phyloP scores from a whole-genome alignment of 1,140 invertebrate genomes.

The Hylyphantes graminicola region DNA sequence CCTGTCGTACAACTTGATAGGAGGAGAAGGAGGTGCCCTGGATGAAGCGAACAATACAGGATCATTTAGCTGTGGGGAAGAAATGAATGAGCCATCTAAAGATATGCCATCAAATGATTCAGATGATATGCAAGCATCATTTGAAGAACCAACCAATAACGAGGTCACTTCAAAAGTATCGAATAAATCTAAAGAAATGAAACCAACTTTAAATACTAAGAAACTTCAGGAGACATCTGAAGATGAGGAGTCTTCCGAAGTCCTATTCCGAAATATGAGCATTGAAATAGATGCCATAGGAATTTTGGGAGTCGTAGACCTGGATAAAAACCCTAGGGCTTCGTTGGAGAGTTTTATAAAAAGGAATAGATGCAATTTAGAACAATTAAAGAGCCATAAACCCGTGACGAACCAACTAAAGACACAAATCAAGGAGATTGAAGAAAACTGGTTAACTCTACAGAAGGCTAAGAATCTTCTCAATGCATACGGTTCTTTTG shows the following conservation, averaged over 20 bases:
- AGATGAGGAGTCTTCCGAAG: not conserved
- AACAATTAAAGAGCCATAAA: not conserved
- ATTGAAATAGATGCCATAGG: conserved; percentile 24
- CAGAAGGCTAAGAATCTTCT: not conserved
- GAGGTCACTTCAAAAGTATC: too few species aligned
- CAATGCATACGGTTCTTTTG: not conserved
- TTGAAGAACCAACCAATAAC: too few species aligned
- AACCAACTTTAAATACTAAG: too few species aligned
- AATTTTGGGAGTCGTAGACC: conserved; percentile 26
- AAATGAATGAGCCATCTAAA: too few species aligned
- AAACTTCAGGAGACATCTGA: not conserved
- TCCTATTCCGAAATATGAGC: not conserved
- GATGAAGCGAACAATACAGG: too few species aligned
- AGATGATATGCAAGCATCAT: too few species aligned
- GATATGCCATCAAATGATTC: too few species aligned
- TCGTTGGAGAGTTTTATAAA: not conserved
- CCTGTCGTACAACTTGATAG: too few species aligned
- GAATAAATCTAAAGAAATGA: too few species aligned
- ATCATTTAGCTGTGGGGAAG: too few species aligned
- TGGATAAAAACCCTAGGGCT: conserved; percentile 31
- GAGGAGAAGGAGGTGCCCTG: too few species aligned
- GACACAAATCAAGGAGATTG: too few species aligned
- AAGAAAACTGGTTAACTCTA: not conserved
- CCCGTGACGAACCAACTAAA: not conserved
- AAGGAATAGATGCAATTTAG: not conserved